These are phyloP conservation scores for Antennarius striatus DNA, from an alignment of 2,113 vertebrate species.

Conservation along the genomic window DNA sequence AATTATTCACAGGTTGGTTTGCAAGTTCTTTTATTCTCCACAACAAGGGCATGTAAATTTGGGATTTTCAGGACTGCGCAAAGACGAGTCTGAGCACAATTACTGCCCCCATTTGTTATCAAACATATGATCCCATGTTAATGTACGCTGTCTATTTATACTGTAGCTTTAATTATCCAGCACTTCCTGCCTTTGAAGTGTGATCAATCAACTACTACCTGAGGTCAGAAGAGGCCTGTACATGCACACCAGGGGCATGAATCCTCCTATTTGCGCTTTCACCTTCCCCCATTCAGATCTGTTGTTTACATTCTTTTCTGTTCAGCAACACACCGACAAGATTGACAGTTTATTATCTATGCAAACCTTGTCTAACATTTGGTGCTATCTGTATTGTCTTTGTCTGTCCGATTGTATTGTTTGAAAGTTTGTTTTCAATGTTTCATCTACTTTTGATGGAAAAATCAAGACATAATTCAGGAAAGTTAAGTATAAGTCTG, in stretches of 20 bases:
- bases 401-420: too few species aligned
- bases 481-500: too few species aligned
- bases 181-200: constrained; percentile 75
- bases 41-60: constrained; percentile 67
- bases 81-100: constrained; percentile 42
- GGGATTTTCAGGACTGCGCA: constrained; percentile 61
- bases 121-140: constrained; percentile 59
- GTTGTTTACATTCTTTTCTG: constrained; percentile 34
- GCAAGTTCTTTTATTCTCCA: constrained; percentile 55
- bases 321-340: not conserved
- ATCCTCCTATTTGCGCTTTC: constrained; percentile 17
- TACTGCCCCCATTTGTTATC: constrained; percentile 60
- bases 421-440: too few species aligned
- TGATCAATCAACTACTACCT: constrained; percentile 75
- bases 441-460: too few species aligned
- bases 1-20: constrained; percentile 47
- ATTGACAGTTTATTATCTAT: too few species aligned
- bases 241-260: constrained; percentile 49
- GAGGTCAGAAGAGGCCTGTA: constrained; percentile 65
- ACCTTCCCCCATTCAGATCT: constrained; percentile 11
- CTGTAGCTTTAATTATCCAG: constrained; percentile 68
- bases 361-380: too few species aligned
- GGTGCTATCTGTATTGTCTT: too few species aligned
- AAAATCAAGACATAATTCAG: too few species aligned
- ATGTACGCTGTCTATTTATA: constrained; percentile 72